phyloP scores from a whole-genome alignment of 2,888 invertebrate genomes.

The Digitonthophagus gazella region DNA sequence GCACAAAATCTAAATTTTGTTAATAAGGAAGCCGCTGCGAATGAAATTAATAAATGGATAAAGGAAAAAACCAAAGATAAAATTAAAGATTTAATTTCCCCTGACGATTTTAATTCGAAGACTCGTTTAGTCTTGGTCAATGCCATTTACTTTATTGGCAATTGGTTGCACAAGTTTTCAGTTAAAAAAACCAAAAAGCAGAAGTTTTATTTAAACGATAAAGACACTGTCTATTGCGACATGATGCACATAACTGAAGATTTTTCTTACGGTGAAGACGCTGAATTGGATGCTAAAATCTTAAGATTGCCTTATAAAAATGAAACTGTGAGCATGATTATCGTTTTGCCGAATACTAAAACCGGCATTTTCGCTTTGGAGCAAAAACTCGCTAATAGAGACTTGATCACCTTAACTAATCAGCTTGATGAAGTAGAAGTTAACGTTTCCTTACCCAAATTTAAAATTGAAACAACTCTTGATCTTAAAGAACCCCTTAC shows the following conservation, averaged over 20 bases:
- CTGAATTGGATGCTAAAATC: constrained; percentile 59
- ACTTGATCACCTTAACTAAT: constrained; percentile 55
- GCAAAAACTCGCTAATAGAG: constrained; percentile 57
- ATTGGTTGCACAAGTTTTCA: constrained; percentile 70
- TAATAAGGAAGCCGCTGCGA: constrained; percentile 52
- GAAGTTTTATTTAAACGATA: constrained; percentile 62
- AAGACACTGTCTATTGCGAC: constrained; percentile 61
- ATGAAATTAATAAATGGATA: constrained; percentile 78
- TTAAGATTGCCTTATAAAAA: constrained; percentile 72
- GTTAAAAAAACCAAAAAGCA: constrained; percentile 55
- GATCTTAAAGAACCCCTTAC: constrained; percentile 61
- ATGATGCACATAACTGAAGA: constrained; percentile 67
- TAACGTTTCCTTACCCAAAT: constrained; percentile 71
- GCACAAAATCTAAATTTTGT: constrained; percentile 64
- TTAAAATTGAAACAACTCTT: constrained; percentile 73
- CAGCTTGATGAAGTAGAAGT: constrained; percentile 58
- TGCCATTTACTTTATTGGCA: constrained; percentile 82
- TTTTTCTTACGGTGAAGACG: constrained; percentile 54
- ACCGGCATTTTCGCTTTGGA: constrained; percentile 65
- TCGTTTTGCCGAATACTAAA: constrained; percentile 69
- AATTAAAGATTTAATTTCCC: constrained; percentile 72
- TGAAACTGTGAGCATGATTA: constrained; percentile 68
- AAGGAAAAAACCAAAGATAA: constrained; percentile 75
- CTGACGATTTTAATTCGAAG: constrained; percentile 54
- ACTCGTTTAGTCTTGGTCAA: constrained; percentile 76